Percentiles rank a stretch among this genome's conserved stretches.
Evolutionary conservation across 1,140 invertebrate species (phyloP).

Genomic region (Caerostris extrusa): DNA sequence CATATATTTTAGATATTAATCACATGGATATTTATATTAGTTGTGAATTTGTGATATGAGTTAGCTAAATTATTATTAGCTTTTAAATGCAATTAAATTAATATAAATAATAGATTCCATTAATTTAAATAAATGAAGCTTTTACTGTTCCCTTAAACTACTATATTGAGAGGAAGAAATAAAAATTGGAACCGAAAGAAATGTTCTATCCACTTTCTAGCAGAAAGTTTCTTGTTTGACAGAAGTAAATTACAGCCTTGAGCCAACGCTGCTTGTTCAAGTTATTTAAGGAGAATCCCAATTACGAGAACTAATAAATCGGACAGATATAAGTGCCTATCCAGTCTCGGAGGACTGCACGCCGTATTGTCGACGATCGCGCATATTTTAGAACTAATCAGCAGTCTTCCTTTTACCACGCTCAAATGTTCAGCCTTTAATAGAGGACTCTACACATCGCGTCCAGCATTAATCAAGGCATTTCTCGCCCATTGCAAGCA

Average conservation of each 20-base stretch:
- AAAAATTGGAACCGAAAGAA: too few relatives aligned
- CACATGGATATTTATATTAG: too few relatives aligned
- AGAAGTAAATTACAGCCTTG: neutral
- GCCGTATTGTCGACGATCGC: neutral
- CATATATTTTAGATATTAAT: too few relatives aligned
- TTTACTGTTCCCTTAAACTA: too few relatives aligned
- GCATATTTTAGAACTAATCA: conserved; percentile 52
- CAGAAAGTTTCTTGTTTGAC: neutral
- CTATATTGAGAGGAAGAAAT: too few relatives aligned
- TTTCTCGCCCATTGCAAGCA: conserved; percentile 65
- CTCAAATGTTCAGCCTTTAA: conserved; percentile 49
- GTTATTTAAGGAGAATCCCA: conserved; percentile 32
- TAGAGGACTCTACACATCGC: conserved; percentile 46
- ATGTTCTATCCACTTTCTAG: too few relatives aligned
- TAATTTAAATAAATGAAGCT: too few relatives aligned
- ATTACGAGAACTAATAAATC: conserved; percentile 13
- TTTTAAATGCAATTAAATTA: too few relatives aligned
- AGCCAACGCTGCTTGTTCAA: neutral
- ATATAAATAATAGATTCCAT: too few relatives aligned
- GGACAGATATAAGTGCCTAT: conserved; percentile 8
- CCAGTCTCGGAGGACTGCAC: neutral
- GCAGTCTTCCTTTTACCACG: conserved; percentile 45
- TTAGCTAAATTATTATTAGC: too few relatives aligned
- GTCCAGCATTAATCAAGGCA: conserved; percentile 39
- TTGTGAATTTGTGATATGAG: too few relatives aligned